phyloP scores from a whole-genome alignment of 2,113 vertebrate species.

The Rhadina sibilatrix region DNA sequence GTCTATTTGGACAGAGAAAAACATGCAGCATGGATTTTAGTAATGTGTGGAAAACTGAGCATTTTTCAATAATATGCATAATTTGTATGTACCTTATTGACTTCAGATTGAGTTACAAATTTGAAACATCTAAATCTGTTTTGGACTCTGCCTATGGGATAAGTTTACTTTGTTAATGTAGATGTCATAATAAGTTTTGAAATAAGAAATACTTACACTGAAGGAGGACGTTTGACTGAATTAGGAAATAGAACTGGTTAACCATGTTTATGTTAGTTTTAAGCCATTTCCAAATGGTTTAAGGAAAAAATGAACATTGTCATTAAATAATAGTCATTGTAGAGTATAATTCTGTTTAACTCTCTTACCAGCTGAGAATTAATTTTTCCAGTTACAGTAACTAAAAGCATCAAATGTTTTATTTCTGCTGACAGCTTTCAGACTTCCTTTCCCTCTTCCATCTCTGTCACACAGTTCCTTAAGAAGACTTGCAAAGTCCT shows the following conservation, averaged over 20 bases:
- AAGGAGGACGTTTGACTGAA: not conserved
- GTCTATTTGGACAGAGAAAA: not conserved
- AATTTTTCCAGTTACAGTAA: not conserved
- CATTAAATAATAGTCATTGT: not conserved
- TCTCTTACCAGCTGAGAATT: not conserved
- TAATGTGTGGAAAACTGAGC: not conserved
- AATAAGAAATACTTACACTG: not conserved
- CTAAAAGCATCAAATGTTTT: not conserved
- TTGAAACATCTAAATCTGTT: not conserved
- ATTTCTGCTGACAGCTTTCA: not conserved
- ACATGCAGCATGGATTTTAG: not conserved
- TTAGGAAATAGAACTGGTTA: not conserved
- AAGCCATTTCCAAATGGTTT: not conserved
- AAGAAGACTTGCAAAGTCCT: not conserved
- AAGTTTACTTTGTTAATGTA: not conserved
- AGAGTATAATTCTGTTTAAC: not conserved
- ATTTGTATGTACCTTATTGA: not conserved
- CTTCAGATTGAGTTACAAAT: not conserved
- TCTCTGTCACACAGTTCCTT: not conserved
- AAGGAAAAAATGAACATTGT: not conserved
- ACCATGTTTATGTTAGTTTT: not conserved
- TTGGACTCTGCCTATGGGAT: not conserved
- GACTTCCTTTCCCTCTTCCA: not conserved
- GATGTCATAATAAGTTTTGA: not conserved
- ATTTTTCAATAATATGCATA: not conserved